phyloP scores from a whole-genome alignment of 2,113 vertebrate species.

The Semnornis frantzii region DNA sequence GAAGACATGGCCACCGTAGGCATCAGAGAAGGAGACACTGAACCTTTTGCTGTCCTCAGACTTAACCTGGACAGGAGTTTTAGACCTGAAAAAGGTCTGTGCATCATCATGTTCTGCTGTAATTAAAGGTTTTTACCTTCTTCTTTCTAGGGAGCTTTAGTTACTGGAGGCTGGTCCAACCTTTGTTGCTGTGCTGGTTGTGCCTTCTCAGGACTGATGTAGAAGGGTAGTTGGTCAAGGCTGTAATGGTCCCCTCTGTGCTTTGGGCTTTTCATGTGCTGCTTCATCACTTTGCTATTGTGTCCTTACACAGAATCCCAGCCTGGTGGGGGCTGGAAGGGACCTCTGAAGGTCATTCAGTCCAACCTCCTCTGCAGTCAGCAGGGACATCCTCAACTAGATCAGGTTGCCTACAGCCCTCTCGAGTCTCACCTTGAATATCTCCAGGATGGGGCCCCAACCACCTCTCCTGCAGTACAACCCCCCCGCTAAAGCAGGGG shows the following conservation, averaged over 20 bases:
- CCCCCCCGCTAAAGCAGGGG: no score
- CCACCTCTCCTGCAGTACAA: no score
- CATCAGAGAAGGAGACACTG: background rate
- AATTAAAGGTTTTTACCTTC: background rate
- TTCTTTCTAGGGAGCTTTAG: background rate
- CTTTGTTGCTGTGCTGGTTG: background rate
- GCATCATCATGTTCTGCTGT: background rate
- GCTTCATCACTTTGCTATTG: background rate
- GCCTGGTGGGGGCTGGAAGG: no score
- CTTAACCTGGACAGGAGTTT: background rate
- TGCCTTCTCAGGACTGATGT: background rate
- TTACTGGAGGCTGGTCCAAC: background rate
- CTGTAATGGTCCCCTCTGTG: fast-evolving
- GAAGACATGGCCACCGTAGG: background rate
- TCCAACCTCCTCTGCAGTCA: no score
- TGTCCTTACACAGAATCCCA: no score
- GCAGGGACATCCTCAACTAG: no score
- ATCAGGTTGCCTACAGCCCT: no score
- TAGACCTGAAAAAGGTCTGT: background rate
- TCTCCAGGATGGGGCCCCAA: no score
- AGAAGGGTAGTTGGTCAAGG: no score
- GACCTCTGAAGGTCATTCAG: no score
- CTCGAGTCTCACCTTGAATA: no score
- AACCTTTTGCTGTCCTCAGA: background rate
- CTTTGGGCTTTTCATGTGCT: background rate